Evolutionary conservation across 2,888 invertebrate genomes (phyloP).

Genomic region (Pegoplata infirma): DNA sequence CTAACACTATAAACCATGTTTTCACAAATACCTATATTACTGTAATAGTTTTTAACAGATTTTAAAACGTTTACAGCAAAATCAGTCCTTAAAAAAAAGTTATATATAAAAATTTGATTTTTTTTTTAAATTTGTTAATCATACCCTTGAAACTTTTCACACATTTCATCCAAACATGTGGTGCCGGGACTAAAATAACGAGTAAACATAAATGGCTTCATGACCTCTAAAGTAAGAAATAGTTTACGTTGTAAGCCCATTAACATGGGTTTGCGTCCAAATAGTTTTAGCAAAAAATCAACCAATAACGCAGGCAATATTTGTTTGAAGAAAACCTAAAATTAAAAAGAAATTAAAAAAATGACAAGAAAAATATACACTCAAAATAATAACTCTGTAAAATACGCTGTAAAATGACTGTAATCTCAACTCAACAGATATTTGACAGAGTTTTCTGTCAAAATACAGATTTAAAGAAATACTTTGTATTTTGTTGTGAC

Average conservation of each 20-base stretch:
- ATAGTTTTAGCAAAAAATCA: conserved; percentile 65
- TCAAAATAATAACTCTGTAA: too few species aligned
- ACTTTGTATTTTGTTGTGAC: too few species aligned
- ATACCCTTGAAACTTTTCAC: conserved; percentile 1
- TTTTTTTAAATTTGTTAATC: neutral
- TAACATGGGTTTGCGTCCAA: conserved; percentile 66
- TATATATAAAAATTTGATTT: neutral
- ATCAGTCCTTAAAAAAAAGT: neutral
- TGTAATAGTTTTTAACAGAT: neutral
- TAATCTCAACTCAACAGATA: too few species aligned
- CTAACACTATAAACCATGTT: conserved; percentile 67
- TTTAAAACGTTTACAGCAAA: neutral
- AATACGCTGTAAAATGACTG: too few species aligned
- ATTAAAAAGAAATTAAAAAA: neutral
- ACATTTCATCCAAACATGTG: conserved; percentile 54
- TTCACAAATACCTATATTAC: conserved; percentile 17
- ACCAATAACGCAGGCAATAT: conserved; percentile 68
- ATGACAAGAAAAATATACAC: neutral
- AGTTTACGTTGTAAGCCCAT: conserved; percentile 69
- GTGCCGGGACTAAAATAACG: conserved; percentile 68
- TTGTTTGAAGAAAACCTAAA: conserved; percentile 68
- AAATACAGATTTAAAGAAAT: too few species aligned
- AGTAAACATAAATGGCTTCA: conserved; percentile 71
- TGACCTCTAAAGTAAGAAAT: conserved; percentile 67
- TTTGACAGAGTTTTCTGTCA: too few species aligned